These are phyloP conservation scores for Gila orcuttii DNA, from an alignment of 2,113 vertebrate genomes.

Conservation along the genomic window DNA sequence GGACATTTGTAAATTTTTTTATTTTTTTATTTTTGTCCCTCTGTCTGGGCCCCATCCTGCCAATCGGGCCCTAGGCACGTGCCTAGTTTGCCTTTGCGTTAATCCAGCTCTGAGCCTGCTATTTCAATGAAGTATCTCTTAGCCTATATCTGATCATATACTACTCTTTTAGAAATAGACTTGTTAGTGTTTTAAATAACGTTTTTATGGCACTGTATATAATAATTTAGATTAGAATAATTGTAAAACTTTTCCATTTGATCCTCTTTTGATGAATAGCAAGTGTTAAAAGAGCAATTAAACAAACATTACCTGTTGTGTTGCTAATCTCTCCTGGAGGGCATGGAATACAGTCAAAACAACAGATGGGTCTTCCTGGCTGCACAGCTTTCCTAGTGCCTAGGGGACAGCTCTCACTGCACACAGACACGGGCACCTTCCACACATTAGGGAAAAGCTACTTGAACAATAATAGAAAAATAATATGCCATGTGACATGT, in stretches of 20 bases:
- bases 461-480: slow-evolving; percentile 39
- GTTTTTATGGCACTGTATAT: neutral
- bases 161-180: neutral
- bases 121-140: neutral
- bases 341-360: slow-evolving; percentile 57
- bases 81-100: no score
- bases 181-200: neutral
- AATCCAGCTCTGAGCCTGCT: no score
- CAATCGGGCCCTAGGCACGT: no score
- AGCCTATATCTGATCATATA: no score
- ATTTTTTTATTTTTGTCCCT: no score
- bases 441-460: slow-evolving; percentile 42
- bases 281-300: slow-evolving; percentile 30
- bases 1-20: no score
- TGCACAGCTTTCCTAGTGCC: slow-evolving; percentile 60
- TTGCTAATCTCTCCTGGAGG: slow-evolving; percentile 65
- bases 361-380: slow-evolving; percentile 62
- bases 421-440: slow-evolving; percentile 64
- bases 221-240: neutral
- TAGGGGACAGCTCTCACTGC: slow-evolving; percentile 59
- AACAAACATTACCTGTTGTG: slow-evolving; percentile 49
- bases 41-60: no score
- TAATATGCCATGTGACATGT: slow-evolving; percentile 50
- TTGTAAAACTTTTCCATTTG: neutral
- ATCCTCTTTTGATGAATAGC: slow-evolving; percentile 28